Base-by-base conservation (phyloP, 2,113 vertebrate genomes). In the Porphyrio hochstetteri region DNA sequence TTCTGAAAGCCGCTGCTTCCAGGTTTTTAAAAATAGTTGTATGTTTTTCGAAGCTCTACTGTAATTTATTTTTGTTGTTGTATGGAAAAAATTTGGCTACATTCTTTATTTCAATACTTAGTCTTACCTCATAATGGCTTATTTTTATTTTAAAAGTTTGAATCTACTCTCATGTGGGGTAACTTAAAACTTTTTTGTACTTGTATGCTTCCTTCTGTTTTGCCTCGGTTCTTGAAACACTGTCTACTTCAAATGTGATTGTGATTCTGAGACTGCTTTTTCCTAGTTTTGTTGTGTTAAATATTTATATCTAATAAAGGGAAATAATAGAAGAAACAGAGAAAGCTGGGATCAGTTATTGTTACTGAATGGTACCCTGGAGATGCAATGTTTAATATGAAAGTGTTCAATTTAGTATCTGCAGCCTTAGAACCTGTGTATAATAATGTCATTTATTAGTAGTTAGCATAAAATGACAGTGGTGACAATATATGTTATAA, bases 281-380 rank as follows among this genome's bases (percentile, higher is more conserved):
- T 79, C 13, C 27, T 84, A 8, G 18, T 77, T 42, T 14, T 56
- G 10, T 57, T 75, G 13, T 53, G 16, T 90, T 86, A 95, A 83
- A 67, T 94, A 57, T 80, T 94, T 70, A 64, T 83, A 71, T 59
- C 23, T 70, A 83, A 88, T 92, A 90, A 91, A 90, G 16, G 35
- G 31, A 75, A 94, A 56, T 31, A 71, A 25, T 63, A 5, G 15
- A 93, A 80, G 57, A 80, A 96, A 76, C 15, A 64, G 56, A 40
- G 35, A 81, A 70, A 86, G 17, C 16, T 65, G 20, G 11, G 8
- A 74, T 75, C 10, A 69, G 36, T 65, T 94, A 68, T 44, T 90
- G 25, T 86, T 69, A 56, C 28, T 19, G 40, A 72, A 46, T n/a
- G 25, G 24, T 78, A 60, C 68, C 20, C 27, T 82, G 55, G 55